Conservation (phyloP, 2,113 vertebrate species). For the Trochalopteron elliotii region DNA sequence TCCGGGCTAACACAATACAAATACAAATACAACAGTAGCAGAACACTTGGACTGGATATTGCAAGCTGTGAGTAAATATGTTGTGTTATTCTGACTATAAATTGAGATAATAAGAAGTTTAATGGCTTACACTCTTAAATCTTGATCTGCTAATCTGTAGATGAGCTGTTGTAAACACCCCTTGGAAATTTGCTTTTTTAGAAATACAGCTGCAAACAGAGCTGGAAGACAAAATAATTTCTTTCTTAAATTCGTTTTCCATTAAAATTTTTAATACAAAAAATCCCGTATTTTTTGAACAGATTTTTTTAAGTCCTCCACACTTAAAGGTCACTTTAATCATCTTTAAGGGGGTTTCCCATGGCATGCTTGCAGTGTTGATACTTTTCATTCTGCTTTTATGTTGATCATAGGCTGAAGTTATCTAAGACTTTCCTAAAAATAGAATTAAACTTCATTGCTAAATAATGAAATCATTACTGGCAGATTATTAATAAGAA, state of each 20-base stretch:
- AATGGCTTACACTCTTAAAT: not conserved
- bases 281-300: not conserved
- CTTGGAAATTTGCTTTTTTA: not conserved
- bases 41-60: not conserved
- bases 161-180: not conserved
- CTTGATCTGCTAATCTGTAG: not conserved
- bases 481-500: slow-evolving; percentile 60
- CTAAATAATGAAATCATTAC: slow-evolving; percentile 54
- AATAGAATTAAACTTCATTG: not conserved
- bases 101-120: not conserved
- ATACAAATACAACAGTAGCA: not conserved
- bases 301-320: not conserved
- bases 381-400: not conserved
- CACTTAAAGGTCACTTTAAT: not conserved
- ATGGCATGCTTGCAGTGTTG: not conserved
- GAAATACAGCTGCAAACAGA: not conserved
- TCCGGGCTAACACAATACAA: too few relatives aligned
- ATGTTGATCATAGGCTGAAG: not conserved
- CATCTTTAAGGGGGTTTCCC: not conserved
- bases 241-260: not conserved
- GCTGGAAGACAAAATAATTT: not conserved
- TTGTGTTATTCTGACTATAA: not conserved
- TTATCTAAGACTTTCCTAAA: not conserved
- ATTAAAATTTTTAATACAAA: not conserved
- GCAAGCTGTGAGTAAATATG: not conserved